Base-by-base conservation (phyloP, 2,797 vertebrate species). In the Sternarchorhynchus goeldii region DNA sequence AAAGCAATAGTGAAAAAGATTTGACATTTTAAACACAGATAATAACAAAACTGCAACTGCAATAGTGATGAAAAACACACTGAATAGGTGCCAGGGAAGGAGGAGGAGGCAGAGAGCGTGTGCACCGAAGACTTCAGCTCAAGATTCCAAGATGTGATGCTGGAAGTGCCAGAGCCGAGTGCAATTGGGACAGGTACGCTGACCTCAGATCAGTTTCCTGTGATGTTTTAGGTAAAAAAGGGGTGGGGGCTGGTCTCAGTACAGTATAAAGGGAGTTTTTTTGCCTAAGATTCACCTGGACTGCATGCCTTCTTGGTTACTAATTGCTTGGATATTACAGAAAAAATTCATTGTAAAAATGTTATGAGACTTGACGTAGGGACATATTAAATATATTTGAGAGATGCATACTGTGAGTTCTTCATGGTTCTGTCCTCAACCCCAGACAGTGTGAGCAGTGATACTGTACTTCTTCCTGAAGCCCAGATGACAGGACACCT, bases 91-190 rank as follows among this genome's bases (percentile, higher is more conserved):
- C 14, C 21, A 31, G 89, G 32, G 82, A 3, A 41, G 62, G 88
- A 16, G 16, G 76, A 58, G 81, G 78, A 32, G 0, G 85, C 89
- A 32, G 94, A 94, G 74, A 94, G 93, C 67, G 60, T 94, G 83
- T 88, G 92, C 86, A 95, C 94, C 0, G 94, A 95, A 78, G 94
- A 96, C 84, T 94, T 95, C 1, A 87, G 86, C 32, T 62, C 82
- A 16, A 78, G 85, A 50, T 95, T 94, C 84, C 78, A 60, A 39
- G 91, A 94, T n/a, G 88, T 88, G 67, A 91, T 92, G 90, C 87
- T 92, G 0, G 91, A 92, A 4, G 53, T 82, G n/a, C 60, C 81
- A 0, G 59, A 82, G 7, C 75, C 21, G 34, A 62, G 76, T 53
- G 73, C 12, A 12, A 76, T 73, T 55, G 76, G 69, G 53, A 73